Evolutionary conservation across 2,113 vertebrate species (phyloP), one percentile per base, ranked within the genome.

Genomic region (Nothobranchius kuhntae): DNA sequence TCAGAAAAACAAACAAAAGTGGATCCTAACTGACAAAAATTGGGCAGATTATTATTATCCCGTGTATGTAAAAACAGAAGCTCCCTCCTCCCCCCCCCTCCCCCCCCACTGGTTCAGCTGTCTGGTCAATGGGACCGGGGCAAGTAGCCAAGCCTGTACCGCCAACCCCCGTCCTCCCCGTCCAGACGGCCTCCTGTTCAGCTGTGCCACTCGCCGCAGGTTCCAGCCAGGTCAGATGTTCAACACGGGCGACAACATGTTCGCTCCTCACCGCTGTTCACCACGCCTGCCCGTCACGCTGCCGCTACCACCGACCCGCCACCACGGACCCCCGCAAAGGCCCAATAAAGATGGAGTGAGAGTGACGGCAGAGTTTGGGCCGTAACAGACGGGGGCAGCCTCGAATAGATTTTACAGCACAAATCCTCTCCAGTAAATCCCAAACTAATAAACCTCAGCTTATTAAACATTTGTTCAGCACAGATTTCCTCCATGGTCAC

Each of bases 121-220:
- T 95, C 94, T 94, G 95, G 95, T 96, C 94, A 94, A 95, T 95
- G 94, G 93, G 95, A 94, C 93, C 89, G 90, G 81, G 95, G 94
- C 95, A 93, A 91, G 93, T 92, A 91, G 94, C 95, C 94, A 96
- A 93, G 91, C 82, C 81, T 93, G 93, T 90, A 92, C 90, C 94
- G 94, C 94, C 82, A 85, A 84, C 40, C 45, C 74, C 40, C 73
- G 21, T 78, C 36, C 12, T 9, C 47, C 75, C 70, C 85, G 71
- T 81, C 83, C 85, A 89, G 83, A 86, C 81, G 72, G 85, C 84
- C 89, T 84, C 85, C 89, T 81, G 88, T 90, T 91, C 87, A 88
- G 87, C 87, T 89, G 87, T 69, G 86, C 80, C 30, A 67, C 83
- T 82, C 86, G 52, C 87, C 76, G 64, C 85, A 85, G 85, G 87